Percentiles rank a stretch among this genome's conserved stretches.
phyloP scores from a whole-genome alignment of 92 coral and sea anemone genomes.

The Zoanthus gigantus region DNA sequence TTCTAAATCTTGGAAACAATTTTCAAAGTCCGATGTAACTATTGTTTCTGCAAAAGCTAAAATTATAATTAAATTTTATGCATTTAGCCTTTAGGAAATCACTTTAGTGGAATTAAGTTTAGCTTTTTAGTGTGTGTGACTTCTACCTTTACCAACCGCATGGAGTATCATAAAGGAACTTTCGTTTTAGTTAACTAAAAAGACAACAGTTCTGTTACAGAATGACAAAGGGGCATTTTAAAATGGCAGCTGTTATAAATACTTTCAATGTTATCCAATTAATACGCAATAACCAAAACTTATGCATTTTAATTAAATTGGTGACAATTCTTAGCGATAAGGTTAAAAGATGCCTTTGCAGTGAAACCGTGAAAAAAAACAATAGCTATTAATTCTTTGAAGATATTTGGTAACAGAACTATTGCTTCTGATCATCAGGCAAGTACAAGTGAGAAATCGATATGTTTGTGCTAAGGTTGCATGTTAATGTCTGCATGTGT shows the following conservation, averaged over 20 bases:
- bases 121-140: constrained; percentile 30
- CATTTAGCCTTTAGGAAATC: no score
- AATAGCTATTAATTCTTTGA: neutral
- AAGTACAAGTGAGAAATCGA: constrained; percentile 14
- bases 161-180: constrained; percentile 26
- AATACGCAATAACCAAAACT: neutral
- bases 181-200: neutral
- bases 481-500: constrained; percentile 32
- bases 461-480: constrained; percentile 18
- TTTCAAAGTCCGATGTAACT: neutral
- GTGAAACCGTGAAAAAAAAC: neutral
- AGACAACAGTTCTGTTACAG: constrained; percentile 23
- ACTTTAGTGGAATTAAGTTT: neutral
- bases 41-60: no score
- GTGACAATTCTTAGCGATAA: neutral
- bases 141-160: constrained; percentile 15
- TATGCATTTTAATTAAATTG: neutral
- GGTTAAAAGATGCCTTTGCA: neutral
- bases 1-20: neutral
- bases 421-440: constrained; percentile 28
- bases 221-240: neutral
- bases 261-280: neutral
- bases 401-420: constrained; percentile 8
- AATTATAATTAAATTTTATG: no score
- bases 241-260: neutral